These are phyloP conservation scores for Druon quercuslanigerum DNA, from an alignment of 1,140 invertebrate species.

Conservation along the genomic window DNA sequence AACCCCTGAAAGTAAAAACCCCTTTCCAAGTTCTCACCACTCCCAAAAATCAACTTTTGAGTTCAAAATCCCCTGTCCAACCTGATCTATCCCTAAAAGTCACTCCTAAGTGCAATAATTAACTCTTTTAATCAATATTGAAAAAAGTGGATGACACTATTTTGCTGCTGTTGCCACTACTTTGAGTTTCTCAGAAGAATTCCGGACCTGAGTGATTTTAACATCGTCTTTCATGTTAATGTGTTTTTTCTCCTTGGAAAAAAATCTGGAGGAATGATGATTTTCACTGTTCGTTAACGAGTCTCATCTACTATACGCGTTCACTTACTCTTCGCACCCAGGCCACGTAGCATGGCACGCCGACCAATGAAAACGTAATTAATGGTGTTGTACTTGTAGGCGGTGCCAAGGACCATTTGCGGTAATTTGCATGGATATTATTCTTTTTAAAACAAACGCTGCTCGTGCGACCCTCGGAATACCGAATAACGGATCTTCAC, in stretches of 20 bases:
- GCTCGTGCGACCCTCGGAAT: neutral
- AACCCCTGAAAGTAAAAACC: too few species aligned
- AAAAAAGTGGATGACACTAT: too few species aligned
- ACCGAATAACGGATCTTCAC: constrained; percentile 10
- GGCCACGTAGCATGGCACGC: neutral
- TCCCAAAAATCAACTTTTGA: too few species aligned
- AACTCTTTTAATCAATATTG: too few species aligned
- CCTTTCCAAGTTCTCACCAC: too few species aligned
- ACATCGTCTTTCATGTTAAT: constrained; percentile 1
- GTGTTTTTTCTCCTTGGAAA: neutral
- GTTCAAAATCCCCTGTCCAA: too few species aligned
- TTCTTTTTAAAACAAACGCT: constrained; percentile 21
- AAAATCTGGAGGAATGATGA: constrained; percentile 18
- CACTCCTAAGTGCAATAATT: too few species aligned
- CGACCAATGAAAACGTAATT: constrained; percentile 30
- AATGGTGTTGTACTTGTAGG: constrained; percentile 29
- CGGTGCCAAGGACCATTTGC: constrained; percentile 28
- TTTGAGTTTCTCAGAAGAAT: too few species aligned
- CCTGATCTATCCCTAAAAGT: too few species aligned
- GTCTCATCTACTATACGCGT: constrained; percentile 6
- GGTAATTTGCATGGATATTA: constrained; percentile 30
- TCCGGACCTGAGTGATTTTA: neutral
- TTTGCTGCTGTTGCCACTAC: too few species aligned
- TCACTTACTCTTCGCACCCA: constrained; percentile 16
- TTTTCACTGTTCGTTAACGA: constrained; percentile 18